Percentiles rank a stretch among this genome's conserved stretches.
Evolutionary conservation across 2,888 invertebrate genomes (phyloP).

Genomic region (Sisyra nigra): DNA sequence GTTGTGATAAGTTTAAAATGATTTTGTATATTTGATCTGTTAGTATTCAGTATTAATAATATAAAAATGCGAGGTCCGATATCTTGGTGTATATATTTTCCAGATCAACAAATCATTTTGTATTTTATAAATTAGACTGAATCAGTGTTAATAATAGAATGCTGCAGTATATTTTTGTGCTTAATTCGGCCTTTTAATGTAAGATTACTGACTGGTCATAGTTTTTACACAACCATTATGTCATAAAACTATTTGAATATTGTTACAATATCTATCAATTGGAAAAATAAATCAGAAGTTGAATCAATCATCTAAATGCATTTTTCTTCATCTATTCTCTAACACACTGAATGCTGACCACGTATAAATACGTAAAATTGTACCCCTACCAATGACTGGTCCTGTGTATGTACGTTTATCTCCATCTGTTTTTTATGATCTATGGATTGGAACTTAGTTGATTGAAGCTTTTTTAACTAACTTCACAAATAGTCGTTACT

Average conservation of each 20-base stretch:
- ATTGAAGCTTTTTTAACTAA: no score
- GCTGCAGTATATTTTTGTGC: slow-evolving; percentile 9
- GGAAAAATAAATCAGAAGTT: slow-evolving; percentile 6
- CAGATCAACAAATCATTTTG: slow-evolving; percentile 1
- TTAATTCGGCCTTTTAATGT: slow-evolving; percentile 9
- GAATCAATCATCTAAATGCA: slow-evolving; percentile 3
- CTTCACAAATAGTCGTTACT: no score
- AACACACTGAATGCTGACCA: no score
- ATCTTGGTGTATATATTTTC: not conserved
- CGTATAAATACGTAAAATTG: no score
- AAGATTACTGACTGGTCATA: slow-evolving; percentile 9
- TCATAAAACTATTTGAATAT: slow-evolving; percentile 7
- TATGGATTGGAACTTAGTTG: no score
- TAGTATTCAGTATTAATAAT: slow-evolving; percentile 6
- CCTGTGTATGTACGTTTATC: no score
- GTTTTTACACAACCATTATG: slow-evolving; percentile 5
- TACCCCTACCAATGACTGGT: no score
- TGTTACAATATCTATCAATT: slow-evolving; percentile 5
- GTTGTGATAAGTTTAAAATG: slow-evolving; percentile 2
- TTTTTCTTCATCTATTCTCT: no score
- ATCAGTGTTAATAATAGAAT: slow-evolving; percentile 8
- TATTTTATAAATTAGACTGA: slow-evolving; percentile 8
- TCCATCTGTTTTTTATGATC: no score
- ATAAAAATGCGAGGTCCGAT: slow-evolving; percentile 3
- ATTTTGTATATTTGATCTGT: slow-evolving; percentile 4